These are phyloP conservation scores for Anarhynchus alexandrinus DNA, from an alignment of 2,113 vertebrate genomes.

Conservation along the genomic window DNA sequence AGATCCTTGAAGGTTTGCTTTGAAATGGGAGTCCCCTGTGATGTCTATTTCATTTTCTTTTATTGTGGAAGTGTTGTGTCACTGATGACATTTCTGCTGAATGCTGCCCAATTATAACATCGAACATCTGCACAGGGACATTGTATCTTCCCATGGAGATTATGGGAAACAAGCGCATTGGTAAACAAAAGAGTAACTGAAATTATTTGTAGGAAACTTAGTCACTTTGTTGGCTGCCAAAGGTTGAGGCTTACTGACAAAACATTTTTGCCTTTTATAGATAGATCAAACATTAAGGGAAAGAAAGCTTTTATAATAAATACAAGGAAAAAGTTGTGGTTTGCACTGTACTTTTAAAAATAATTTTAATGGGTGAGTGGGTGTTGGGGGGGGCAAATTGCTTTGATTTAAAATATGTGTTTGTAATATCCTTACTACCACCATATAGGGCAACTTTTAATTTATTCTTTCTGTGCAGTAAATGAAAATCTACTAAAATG, in stretches of 20 bases:
- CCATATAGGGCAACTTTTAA: neutral
- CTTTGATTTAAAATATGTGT: slow-evolving; percentile 26
- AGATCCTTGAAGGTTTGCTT: slow-evolving; percentile 59
- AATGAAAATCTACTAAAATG: slow-evolving; percentile 24
- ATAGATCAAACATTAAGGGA: slow-evolving; percentile 48
- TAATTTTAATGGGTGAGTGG: slow-evolving; percentile 10
- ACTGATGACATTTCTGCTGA: slow-evolving; percentile 58
- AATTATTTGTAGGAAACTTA: slow-evolving; percentile 44
- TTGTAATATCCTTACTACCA: neutral
- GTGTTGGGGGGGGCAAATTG: neutral
- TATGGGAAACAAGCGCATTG: slow-evolving; percentile 6
- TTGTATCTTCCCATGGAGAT: neutral
- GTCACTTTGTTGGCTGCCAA: slow-evolving; percentile 49
- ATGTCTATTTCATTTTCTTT: slow-evolving; percentile 46
- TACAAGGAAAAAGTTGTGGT: neutral
- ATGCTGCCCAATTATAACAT: slow-evolving; percentile 48
- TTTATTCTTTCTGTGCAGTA: slow-evolving; percentile 34
- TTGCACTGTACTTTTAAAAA: slow-evolving; percentile 19
- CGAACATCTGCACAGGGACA: slow-evolving; percentile 42
- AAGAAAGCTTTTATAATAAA: slow-evolving; percentile 8
- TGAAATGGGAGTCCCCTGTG: slow-evolving; percentile 63
- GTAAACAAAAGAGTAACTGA: slow-evolving; percentile 35
- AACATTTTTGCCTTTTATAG: slow-evolving; percentile 22
- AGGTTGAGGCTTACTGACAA: slow-evolving; percentile 34
- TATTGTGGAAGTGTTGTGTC: slow-evolving; percentile 42